phyloP scores from a whole-genome alignment of 2,888 invertebrate species.

The Tachina lurida region DNA sequence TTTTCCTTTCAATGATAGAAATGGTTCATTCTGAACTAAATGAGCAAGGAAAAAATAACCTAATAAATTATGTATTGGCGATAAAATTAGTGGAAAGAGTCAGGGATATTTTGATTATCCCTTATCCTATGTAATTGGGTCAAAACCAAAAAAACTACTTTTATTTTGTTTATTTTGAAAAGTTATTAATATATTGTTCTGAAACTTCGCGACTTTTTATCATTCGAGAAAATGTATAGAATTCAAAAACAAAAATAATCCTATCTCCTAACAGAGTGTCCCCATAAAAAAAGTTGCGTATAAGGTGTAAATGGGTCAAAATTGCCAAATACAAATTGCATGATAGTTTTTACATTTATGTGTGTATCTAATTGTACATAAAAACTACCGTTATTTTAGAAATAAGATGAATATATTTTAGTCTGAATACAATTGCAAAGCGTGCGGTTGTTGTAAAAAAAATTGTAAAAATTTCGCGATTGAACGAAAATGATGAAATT shows the following conservation, averaged over 20 bases:
- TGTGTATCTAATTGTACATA: slow-evolving; percentile 7
- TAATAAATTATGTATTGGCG: too few species aligned
- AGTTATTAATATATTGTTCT: background rate
- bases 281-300: slow-evolving; percentile 13
- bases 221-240: background rate
- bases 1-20: too few species aligned
- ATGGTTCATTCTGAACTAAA: too few species aligned
- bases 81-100: too few species aligned
- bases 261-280: slow-evolving; percentile 17
- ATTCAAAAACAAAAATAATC: slow-evolving; percentile 9
- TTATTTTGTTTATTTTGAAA: slow-evolving; percentile 19
- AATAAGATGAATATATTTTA: slow-evolving; percentile 33
- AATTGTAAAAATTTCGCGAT: background rate
- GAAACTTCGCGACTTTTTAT: background rate
- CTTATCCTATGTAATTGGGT: background rate
- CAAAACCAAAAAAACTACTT: slow-evolving; percentile 12
- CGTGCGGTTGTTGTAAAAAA: slow-evolving; percentile 19
- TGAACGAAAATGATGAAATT: slow-evolving; percentile 12
- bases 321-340: slow-evolving; percentile 2
- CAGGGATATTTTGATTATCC: background rate
- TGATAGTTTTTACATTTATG: slow-evolving; percentile 11
- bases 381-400: slow-evolving; percentile 29
- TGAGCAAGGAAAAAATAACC: too few species aligned
- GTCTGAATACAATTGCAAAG: slow-evolving; percentile 22
- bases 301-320: background rate